These are phyloP conservation scores for Chiridota heheva DNA, from an alignment of 35 echinoderm and acorn worm species.

Conservation along the genomic window DNA sequence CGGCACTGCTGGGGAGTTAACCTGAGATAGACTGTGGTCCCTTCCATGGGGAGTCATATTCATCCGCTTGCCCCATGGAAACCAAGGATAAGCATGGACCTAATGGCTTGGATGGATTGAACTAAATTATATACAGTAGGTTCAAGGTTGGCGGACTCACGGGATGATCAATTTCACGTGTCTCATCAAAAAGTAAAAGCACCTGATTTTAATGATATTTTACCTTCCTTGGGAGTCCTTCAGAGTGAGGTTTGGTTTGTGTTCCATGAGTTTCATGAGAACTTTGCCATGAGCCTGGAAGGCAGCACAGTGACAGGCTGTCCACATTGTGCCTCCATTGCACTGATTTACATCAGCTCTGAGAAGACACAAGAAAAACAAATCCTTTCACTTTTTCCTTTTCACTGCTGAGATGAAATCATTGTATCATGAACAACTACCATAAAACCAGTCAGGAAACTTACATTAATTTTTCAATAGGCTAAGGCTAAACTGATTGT, in stretches of 20 bases:
- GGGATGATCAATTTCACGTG: background rate
- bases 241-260: conserved; percentile 71
- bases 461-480: background rate
- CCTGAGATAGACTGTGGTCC: no score
- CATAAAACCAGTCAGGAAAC: background rate
- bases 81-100: no score
- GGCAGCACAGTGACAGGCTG: conserved; percentile 90
- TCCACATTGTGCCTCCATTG: conserved; percentile 89
- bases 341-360: conserved; percentile 80
- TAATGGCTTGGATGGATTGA: no score
- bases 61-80: no score
- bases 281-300: conserved; percentile 95
- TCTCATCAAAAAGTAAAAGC: background rate
- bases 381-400: background rate
- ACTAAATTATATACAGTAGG: no score
- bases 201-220: no score
- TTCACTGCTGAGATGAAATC: background rate
- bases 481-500: background rate
- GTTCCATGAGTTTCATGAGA: conserved; percentile 90
- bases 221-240: conserved; percentile 86
- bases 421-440: no score
- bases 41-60: no score
- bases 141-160: no score
- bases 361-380: background rate
- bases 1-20: no score